Base-by-base conservation (phyloP, 2,888 invertebrate genomes). In the Agapostemon virescens region DNA sequence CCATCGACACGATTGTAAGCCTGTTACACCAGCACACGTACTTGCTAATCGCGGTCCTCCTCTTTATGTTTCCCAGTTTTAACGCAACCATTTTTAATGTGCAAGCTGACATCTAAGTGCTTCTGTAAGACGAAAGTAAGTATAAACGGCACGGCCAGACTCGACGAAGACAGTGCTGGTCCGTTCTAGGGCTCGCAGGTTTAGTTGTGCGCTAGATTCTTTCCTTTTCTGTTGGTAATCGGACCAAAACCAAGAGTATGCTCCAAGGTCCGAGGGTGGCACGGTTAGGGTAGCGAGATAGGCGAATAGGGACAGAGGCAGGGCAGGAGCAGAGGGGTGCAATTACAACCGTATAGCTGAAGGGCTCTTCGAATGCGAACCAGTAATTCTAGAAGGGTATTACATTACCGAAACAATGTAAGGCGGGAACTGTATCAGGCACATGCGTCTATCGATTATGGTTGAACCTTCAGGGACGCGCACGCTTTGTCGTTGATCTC, bases 1-100 rank as follows among this genome's bases (percentile, higher is more conserved):
- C 95, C 90, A 95, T 97, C 85, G 97, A 97, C 91, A 95, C 95
- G 74, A 95, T 95, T 92, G 96, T 95, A 93, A 94, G 93, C 93
- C 68, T 23, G 26, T 17, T 72, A 45, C 52, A 63, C 33, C 63
- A 36, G 36, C 63, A 30, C 30, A 38, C 23, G 6, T 69, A 1
- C n/a, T 36, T 49, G 61, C 15, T 20, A 26, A 13, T 49, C 30
- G 13, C 33, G 20, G 11, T 30, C 15, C n/a, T 68, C 64, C 61
- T n/a, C 30, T 30, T 45, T 11, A 42, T 45, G 42, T 42, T 23
- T 58, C 78, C 63, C 69, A 33, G 13, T 63, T 70, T 77, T 42
- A 49, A 68, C 30, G 67, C 68, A 72, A 63, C 68, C 49, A 73
- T 82, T 79, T 79, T 64, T 85, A 63, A 36, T 85, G 71, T 86